Conservation (phyloP, 2,888 invertebrate species). For the Patella caerulea region DNA sequence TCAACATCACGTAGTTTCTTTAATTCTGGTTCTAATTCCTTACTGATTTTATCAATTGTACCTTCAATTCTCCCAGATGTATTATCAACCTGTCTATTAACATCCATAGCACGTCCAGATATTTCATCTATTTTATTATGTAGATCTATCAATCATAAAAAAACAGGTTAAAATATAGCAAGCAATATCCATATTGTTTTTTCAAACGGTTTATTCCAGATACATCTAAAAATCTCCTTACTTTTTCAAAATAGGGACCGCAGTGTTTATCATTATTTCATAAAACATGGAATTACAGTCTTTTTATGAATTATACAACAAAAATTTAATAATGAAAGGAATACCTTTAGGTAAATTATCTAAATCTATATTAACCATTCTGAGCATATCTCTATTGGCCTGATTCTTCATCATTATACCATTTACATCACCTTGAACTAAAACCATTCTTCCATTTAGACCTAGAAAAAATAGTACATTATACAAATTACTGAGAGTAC, state of each 20-base stretch:
- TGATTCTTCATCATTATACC: background rate
- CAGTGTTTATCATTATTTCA: too few species aligned
- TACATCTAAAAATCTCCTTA: too few species aligned
- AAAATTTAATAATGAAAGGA: background rate
- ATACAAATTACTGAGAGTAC: too few species aligned
- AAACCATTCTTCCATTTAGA: background rate
- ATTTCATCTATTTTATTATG: slow-evolving; percentile 31
- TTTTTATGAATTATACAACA: too few species aligned
- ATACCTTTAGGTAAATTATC: slow-evolving; percentile 20
- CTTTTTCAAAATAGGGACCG: too few species aligned
- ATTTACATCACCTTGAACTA: background rate
- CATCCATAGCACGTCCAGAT: slow-evolving; percentile 40
- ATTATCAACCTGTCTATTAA: slow-evolving; percentile 47
- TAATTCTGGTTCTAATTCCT: slow-evolving; percentile 46
- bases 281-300: too few species aligned
- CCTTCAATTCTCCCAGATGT: slow-evolving; percentile 39
- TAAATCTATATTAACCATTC: slow-evolving; percentile 15
- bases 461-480: background rate
- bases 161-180: too few species aligned
- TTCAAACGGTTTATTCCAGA: too few species aligned
- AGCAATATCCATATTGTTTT: too few species aligned
- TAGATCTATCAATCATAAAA: slow-evolving; percentile 23
- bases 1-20: slow-evolving; percentile 39
- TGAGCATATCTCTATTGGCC: background rate
- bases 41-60: slow-evolving; percentile 47